Conservation (phyloP, 37 sponge, comb jelly and placozoan species). For the Theonella swinhoei region DNA sequence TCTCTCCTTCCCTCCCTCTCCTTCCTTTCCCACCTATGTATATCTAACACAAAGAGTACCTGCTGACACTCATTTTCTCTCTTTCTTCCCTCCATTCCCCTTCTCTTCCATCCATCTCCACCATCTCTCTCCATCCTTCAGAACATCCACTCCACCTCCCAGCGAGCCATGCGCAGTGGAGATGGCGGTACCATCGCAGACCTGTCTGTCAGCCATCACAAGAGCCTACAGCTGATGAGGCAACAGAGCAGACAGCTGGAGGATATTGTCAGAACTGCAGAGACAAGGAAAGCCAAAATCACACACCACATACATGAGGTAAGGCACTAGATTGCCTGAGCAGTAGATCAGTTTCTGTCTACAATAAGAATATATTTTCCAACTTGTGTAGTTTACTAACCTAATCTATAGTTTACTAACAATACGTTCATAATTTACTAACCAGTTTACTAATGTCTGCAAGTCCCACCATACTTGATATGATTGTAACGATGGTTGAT, state of each 20-base stretch:
- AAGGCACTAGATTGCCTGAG: background rate
- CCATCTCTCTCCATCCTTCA: background rate
- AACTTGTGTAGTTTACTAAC: too few relatives aligned
- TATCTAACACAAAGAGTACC: too few relatives aligned
- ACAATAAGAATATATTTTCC: background rate
- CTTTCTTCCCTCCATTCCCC: too few relatives aligned
- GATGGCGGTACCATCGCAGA: slow-evolving; percentile 54
- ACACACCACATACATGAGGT: slow-evolving; percentile 14
- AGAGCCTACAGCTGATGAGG: slow-evolving; percentile 46
- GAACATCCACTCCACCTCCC: slow-evolving; percentile 57
- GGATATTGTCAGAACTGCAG: background rate
- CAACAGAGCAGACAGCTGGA: slow-evolving; percentile 30
- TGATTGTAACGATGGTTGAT: too few relatives aligned
- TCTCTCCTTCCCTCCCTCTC: too few relatives aligned
- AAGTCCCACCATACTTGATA: too few relatives aligned
- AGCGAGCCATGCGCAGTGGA: slow-evolving; percentile 54
- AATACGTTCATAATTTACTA: too few relatives aligned
- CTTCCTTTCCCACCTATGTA: too few relatives aligned
- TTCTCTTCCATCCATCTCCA: too few relatives aligned
- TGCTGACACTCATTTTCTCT: too few relatives aligned
- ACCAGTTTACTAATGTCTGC: too few relatives aligned
- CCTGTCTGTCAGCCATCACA: slow-evolving; percentile 54
- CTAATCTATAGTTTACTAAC: too few relatives aligned
- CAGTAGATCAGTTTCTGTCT: background rate
- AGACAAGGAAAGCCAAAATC: slow-evolving; percentile 6